Evolutionary conservation across 2,888 invertebrate species (phyloP).

Genomic region (Cephus pulcher): DNA sequence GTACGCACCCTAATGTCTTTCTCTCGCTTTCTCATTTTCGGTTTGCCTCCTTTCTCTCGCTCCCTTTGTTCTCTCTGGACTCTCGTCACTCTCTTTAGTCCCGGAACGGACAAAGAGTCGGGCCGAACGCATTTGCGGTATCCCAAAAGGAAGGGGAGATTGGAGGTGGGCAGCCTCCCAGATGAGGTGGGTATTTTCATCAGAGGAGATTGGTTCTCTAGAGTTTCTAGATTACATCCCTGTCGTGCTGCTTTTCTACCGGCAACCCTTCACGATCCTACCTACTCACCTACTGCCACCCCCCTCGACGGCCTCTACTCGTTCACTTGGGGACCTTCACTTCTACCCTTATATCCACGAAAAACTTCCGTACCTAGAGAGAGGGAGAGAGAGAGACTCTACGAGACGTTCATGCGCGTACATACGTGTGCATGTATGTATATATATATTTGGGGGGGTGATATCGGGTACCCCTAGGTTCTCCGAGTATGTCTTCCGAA

Average conservation of each 20-base stretch:
- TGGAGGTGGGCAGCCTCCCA: conserved; percentile 20
- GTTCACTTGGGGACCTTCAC: too few species aligned
- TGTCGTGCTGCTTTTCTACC: conserved; percentile 22
- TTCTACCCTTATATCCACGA: too few species aligned
- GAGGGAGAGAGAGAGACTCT: too few species aligned
- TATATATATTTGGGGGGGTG: too few species aligned
- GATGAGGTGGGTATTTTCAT: conserved; percentile 52
- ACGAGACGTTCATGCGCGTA: too few species aligned
- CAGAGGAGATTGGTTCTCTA: conserved; percentile 54
- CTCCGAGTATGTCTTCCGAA: too few species aligned
- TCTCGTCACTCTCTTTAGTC: not conserved
- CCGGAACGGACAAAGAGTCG: conserved; percentile 7
- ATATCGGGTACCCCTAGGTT: too few species aligned
- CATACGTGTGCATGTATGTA: too few species aligned
- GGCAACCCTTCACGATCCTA: not conserved
- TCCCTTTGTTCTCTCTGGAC: conserved; percentile 15
- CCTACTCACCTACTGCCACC: too few species aligned
- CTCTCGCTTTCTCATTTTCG: too few species aligned
- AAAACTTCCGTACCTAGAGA: too few species aligned
- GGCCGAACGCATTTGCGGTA: conserved; percentile 40
- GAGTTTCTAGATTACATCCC: conserved; percentile 51
- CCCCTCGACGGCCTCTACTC: too few species aligned
- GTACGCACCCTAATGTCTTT: not conserved
- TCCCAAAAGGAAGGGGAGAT: conserved; percentile 42
- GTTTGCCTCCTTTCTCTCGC: not conserved